Evolutionary conservation across 2,113 vertebrate species (phyloP), one percentile per base, ranked within the genome.

Genomic region (Labeo catla): DNA sequence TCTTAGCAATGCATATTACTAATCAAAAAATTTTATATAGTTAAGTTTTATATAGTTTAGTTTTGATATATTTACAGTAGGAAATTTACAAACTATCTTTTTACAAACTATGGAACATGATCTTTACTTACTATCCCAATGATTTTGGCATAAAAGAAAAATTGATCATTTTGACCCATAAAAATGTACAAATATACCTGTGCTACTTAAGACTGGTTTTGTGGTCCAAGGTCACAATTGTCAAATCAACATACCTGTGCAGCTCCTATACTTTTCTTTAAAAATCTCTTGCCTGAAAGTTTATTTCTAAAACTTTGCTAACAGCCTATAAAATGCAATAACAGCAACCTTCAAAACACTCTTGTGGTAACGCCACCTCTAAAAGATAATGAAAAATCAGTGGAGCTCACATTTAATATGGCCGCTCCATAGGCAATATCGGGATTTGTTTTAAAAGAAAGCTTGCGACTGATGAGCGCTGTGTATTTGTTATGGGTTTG

Each of bases 381-480:
- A 74, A 65, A 85, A 54, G 16, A 89, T 85, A 76, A 80, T 83
- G 49, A 87, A 87, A 84, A 87, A 82, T 85, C 57, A 83, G n/a
- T 66, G 83, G 82, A 63, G 63, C 79, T 89, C 52, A 72, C 57
- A 84, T 84, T 87, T 83, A 86, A 86, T 74, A 52, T 52, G 21
- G 77, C 78, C 13, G 39, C 65, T 80, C 65, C 72, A 70, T 43
- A 76, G 66, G 80, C 36, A 85, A 65, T 70, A 54, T 23, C 16
- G 12, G 47, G 12, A 80, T 77, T 59, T 73, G 68, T 59, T 68
- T 12, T 63, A 82, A 89, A 86, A 84, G 2, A n/a, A 34, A 54
- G 2, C 39, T 54, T 45, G 34, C 54, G 16, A 89, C 21, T 78
- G 66, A 81, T 83, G 54, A 74, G 28, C 39, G n/a, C 4, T 85